Evolutionary conservation across 2,797 vertebrate genomes (phyloP).

Genomic region (Potorous gilbertii): DNA sequence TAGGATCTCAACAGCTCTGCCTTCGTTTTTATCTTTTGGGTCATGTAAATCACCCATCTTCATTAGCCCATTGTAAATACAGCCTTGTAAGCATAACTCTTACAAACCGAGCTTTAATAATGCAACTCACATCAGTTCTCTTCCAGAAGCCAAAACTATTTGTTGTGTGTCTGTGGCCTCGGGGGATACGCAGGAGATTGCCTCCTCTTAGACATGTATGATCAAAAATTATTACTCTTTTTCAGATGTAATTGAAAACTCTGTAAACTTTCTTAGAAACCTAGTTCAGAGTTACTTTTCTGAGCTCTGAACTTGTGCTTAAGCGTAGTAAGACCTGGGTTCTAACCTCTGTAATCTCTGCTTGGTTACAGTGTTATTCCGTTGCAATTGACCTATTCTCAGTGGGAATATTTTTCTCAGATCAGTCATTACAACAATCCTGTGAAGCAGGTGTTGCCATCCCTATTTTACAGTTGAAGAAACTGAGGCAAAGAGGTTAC

Average conservation of each 20-base stretch:
- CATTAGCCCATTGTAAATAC: background rate
- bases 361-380: background rate
- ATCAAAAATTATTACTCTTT: background rate
- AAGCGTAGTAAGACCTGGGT: background rate
- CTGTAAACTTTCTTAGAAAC: background rate
- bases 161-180: background rate
- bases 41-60: background rate
- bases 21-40: background rate
- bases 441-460: background rate
- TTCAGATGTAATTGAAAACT: background rate
- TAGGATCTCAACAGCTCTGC: background rate
- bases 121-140: background rate
- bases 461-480: background rate
- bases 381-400: background rate
- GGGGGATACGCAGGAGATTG: too few relatives aligned
- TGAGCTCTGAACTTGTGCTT: background rate
- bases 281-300: background rate
- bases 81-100: background rate
- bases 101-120: background rate
- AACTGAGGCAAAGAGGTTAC: background rate
- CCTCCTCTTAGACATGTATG: background rate
- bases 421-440: background rate
- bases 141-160: background rate
- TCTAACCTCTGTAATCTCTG: background rate
- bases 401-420: background rate